phyloP scores from a whole-genome alignment of 2,888 invertebrate species.

The Seladonia tumulorum region DNA sequence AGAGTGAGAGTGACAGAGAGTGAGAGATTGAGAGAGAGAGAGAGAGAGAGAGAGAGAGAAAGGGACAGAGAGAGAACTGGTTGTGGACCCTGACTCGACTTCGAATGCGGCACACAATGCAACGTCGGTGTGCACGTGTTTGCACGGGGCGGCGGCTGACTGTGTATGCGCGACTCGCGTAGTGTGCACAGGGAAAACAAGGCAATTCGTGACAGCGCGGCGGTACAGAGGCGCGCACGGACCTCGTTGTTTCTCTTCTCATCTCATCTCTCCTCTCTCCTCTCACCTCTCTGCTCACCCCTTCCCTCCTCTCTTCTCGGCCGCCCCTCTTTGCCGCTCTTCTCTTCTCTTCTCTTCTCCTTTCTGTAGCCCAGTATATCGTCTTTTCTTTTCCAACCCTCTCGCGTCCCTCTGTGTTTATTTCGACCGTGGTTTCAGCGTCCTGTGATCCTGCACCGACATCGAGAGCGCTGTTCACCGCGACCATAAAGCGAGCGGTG shows the following conservation, averaged over 20 bases:
- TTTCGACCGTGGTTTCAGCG: slow-evolving; percentile 13
- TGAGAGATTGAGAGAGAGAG: slow-evolving; percentile 20
- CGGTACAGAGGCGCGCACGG: slow-evolving; percentile 50
- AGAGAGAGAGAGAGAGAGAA: slow-evolving; percentile 30
- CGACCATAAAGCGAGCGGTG: slow-evolving; percentile 40
- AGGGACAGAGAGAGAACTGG: slow-evolving; percentile 45
- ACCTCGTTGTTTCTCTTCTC: slow-evolving; percentile 31
- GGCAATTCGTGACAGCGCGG: slow-evolving; percentile 69
- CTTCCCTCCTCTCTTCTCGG: not conserved
- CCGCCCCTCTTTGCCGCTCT: not conserved
- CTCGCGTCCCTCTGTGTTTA: not conserved
- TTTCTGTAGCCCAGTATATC: not conserved
- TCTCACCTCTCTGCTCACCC: not conserved
- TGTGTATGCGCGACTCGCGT: slow-evolving; percentile 28
- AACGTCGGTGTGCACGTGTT: slow-evolving; percentile 50
- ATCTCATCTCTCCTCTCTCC: not conserved
- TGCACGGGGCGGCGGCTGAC: slow-evolving; percentile 11
- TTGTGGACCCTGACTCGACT: slow-evolving; percentile 61
- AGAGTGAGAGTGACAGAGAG: slow-evolving; percentile 29
- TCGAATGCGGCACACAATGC: slow-evolving; percentile 60
- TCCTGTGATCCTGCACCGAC: slow-evolving; percentile 23
- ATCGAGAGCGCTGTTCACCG: slow-evolving; percentile 22
- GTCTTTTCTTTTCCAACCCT: slow-evolving; percentile 10
- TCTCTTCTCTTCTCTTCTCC: not conserved
- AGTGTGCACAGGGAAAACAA: slow-evolving; percentile 64